Evolutionary conservation across 2,113 vertebrate species (phyloP), one percentile per base, ranked within the genome.

Genomic region (Numenius arquata): DNA sequence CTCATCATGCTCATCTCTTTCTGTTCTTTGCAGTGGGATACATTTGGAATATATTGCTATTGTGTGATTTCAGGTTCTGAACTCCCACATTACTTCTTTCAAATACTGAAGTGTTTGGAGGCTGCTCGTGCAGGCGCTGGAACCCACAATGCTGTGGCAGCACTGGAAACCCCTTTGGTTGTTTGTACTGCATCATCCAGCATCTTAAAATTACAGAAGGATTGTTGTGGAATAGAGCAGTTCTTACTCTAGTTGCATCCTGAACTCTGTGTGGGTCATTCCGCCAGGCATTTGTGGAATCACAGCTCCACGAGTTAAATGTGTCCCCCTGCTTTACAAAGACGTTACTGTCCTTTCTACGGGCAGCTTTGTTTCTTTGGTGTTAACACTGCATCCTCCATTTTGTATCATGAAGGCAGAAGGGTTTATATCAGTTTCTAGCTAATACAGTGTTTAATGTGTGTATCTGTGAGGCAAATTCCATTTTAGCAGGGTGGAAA

Each of bases 401-500:
- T 61, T 62, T 43, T 53, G 34, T 81, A 11, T 78, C 2, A 0
- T n/a, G 56, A 40, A 67, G 43, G 68, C 58, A 71, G 81, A 70
- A 90, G 81, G 81, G 75, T 76, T 95, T 78, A 5, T 70, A n/a
- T 52, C 88, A 27, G 38, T 59, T 53, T 25, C 47, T 40, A 11
- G 76, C 82, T 95, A 73, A 78, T 53, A 36, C 45, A 77, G 77
- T 87, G 80, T 63, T 94, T 70, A 66, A 27, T 58, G 75, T 85
- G 32, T 89, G 36, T 92, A 8, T 95, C 88, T 94, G 56, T 89
- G 80, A 96, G 91, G 79, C 92, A 96, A n/a, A 94, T 96, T 94
- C 91, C 83, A 43, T 95, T 96, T 95, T 36, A 88, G 66, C 56
- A 1, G 70, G 50, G 61, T 40, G n/a, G 34, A 29, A 25, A 66